Conservation (phyloP, 2,888 invertebrate genomes). For the Nipponacmea schrenckii region DNA sequence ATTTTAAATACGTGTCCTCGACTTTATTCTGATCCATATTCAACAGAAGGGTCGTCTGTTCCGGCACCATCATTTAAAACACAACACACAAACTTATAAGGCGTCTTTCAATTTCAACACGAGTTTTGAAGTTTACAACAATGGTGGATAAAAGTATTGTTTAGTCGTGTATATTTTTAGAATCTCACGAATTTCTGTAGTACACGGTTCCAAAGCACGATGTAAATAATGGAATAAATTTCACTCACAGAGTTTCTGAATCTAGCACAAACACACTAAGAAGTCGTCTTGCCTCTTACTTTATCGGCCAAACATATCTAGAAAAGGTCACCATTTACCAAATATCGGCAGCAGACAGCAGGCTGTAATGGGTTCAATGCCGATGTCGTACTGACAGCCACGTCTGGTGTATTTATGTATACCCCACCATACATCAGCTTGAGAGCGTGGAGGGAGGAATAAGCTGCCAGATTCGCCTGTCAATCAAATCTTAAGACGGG, state of each 20-base stretch:
- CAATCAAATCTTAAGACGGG: conserved; percentile 1
- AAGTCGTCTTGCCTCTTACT: background rate
- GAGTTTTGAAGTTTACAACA: too few species aligned
- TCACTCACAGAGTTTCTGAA: conserved; percentile 15
- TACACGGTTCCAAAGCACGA: too few species aligned
- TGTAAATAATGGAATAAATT: too few species aligned
- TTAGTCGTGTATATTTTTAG: too few species aligned
- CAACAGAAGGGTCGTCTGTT: background rate
- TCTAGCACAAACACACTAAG: conserved; percentile 77
- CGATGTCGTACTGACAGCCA: background rate
- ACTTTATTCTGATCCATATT: background rate
- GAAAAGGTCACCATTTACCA: conserved; percentile 1
- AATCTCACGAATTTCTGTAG: too few species aligned
- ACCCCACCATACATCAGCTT: background rate
- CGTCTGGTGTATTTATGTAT: conserved; percentile 2
- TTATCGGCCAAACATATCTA: background rate
- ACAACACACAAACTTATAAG: background rate
- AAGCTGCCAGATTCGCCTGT: background rate
- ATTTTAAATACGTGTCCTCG: background rate
- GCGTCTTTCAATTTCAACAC: too few species aligned
- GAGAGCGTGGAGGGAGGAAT: background rate
- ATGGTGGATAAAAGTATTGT: too few species aligned
- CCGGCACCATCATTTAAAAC: conserved; percentile 1
- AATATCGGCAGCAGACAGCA: background rate
- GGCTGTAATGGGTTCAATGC: conserved; percentile 4